These are phyloP conservation scores for Ctenopoma multispine DNA, from an alignment of 2,797 vertebrate species.

Conservation along the genomic window DNA sequence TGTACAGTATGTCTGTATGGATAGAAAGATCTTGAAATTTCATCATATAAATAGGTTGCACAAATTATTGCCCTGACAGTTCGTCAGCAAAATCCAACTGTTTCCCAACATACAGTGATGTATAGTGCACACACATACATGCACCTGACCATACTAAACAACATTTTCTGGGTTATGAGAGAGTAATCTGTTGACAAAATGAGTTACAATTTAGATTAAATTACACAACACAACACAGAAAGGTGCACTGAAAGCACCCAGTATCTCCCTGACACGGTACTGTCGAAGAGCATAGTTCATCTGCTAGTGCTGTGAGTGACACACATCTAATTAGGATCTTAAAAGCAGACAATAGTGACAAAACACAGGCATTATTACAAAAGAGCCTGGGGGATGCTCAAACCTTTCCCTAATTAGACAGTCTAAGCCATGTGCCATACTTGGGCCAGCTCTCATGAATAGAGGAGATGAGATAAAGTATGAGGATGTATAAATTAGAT, in stretches of 20 bases:
- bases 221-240: slow-evolving; percentile 6
- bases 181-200: slow-evolving; percentile 33
- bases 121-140: too few relatives aligned
- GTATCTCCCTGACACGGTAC: background rate
- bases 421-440: slow-evolving; percentile 62
- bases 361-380: slow-evolving; percentile 57
- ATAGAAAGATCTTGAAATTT: too few relatives aligned
- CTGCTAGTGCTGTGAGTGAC: slow-evolving; percentile 37
- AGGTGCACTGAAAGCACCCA: slow-evolving; percentile 4
- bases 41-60: too few relatives aligned
- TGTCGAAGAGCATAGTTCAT: slow-evolving; percentile 12
- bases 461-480: slow-evolving; percentile 68
- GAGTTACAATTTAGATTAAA: slow-evolving; percentile 27
- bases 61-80: too few relatives aligned
- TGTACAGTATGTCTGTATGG: too few relatives aligned
- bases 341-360: slow-evolving; percentile 43
- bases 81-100: background rate
- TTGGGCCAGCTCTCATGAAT: slow-evolving; percentile 60
- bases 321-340: slow-evolving; percentile 61
- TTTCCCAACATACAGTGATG: background rate
- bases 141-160: slow-evolving; percentile 58
- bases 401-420: slow-evolving; percentile 73
- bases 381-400: slow-evolving; percentile 65
- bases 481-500: slow-evolving; percentile 79
- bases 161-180: slow-evolving; percentile 61